Base-by-base conservation (phyloP, 2,113 vertebrate species). In the Oreochromis niloticus region DNA sequence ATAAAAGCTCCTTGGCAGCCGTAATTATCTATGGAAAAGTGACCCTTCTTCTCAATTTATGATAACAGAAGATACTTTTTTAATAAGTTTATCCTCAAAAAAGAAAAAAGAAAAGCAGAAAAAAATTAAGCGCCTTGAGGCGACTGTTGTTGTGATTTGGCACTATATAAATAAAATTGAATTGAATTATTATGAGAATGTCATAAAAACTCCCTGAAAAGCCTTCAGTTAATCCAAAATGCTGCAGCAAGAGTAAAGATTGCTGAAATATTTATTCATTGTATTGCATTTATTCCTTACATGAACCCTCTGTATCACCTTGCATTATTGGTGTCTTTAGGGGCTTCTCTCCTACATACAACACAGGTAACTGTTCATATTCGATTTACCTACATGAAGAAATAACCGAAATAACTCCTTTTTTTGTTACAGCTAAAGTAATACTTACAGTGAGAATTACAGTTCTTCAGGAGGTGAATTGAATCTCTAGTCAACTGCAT, bases 91-190 rank as follows among this genome's bases (percentile, higher is more conserved):
- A 48, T 50, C 46, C 7, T 16, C 16, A 50, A 50, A 50, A 17
- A 17, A 17, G 46, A 48, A 48, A 48, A 17, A 50, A 50, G 46
- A 17, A 50, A 50, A 30, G 4, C 27, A 50, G 46, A 17, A 48
- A 1, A 50, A 50, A 7, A 50, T 50, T 48, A 48, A 48, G 46
- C 7, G 2, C 16, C 46, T 48, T 16, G 13, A 46, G 43, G 43
- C 13, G 2, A 46, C 43, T 46, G 43, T 46, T 46, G 43, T 46
- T 46, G 43, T 46, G 13, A 14, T 46, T 46, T 46, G 43, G 13
- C 13, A 46, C 43, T 7, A 1, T 16, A 46, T 48, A n/a, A n/a
- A n/a, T n/a, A n/a, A n/a, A n/a, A n/a, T n/a, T 17, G 8, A 0
- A 19, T 50, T 50, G 9, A 50, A 52, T 19, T 52, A 52, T 52